Evolutionary conservation across 2,888 invertebrate species (phyloP).

Genomic region (Lottia gigantea): DNA sequence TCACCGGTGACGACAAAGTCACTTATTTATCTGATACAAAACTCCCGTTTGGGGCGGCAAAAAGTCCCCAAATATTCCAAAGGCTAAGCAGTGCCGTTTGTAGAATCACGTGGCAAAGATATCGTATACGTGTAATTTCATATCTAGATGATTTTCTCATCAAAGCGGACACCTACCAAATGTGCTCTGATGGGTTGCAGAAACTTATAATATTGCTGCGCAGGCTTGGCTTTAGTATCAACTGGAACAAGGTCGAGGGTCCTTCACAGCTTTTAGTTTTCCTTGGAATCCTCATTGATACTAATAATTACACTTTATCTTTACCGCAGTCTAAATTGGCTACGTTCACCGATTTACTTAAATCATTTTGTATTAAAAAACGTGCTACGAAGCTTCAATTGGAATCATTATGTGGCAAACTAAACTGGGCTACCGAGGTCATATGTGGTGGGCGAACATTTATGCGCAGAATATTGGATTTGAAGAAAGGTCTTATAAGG

Average conservation of each 20-base stretch:
- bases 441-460: too few species aligned
- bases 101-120: background rate
- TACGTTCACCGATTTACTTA: too few species aligned
- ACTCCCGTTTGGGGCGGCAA: background rate
- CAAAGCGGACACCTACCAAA: background rate
- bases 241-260: background rate
- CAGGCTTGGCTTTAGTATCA: background rate
- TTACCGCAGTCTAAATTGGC: too few species aligned
- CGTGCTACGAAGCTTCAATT: too few species aligned
- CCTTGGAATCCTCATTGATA: background rate
- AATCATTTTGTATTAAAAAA: too few species aligned
- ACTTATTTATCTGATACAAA: slow-evolving; percentile 4
- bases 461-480: too few species aligned
- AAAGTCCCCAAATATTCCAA: slow-evolving; percentile 2
- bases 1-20: background rate
- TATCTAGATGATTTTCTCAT: slow-evolving; percentile 15
- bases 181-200: background rate
- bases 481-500: too few species aligned
- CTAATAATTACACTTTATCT: background rate
- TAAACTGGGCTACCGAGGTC: too few species aligned
- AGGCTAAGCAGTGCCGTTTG: background rate
- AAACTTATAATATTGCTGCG: background rate
- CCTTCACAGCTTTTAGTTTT: background rate
- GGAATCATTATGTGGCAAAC: too few species aligned
- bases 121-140: background rate